Evolutionary conservation across 1,140 invertebrate genomes (phyloP).

Genomic region (Scaptodrosophila lebanonensis): DNA sequence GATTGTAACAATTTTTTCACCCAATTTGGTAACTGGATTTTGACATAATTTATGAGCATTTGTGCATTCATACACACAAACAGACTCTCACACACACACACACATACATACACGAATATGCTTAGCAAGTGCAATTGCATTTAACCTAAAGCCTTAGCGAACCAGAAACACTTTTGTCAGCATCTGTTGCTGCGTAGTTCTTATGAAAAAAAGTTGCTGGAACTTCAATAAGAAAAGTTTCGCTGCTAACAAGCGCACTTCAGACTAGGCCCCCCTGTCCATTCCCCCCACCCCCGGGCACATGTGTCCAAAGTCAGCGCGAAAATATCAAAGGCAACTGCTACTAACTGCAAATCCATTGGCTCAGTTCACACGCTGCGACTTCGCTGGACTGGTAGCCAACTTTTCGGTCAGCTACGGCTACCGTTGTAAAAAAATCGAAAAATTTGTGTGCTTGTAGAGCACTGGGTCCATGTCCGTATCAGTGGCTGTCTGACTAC

Average conservation of each 20-base stretch:
- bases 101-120: background rate
- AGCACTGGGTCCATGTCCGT: constrained; percentile 25
- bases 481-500: constrained; percentile 24
- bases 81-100: constrained; percentile 2
- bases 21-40: constrained; percentile 75
- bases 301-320: constrained; percentile 6
- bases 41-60: constrained; percentile 62
- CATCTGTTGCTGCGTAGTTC: too few species aligned
- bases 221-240: too few species aligned
- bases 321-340: constrained; percentile 66
- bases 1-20: constrained; percentile 56
- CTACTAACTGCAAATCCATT: constrained; percentile 26
- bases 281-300: background rate
- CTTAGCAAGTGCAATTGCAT: constrained; percentile 14
- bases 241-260: constrained; percentile 57
- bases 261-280: constrained; percentile 25
- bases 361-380: constrained; percentile 60
- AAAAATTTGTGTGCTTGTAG: constrained; percentile 22
- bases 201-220: constrained; percentile 47
- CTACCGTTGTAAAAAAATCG: constrained; percentile 4
- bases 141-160: too few species aligned
- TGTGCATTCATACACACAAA: background rate
- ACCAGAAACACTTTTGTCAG: background rate
- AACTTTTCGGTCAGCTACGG: constrained; percentile 48
- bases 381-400: constrained; percentile 11